A percentile compares a stretch with the other conserved stretches of the same genome.
phyloP scores from a whole-genome alignment of 1,140 invertebrate species.

The Aphaenogaster floridana region DNA sequence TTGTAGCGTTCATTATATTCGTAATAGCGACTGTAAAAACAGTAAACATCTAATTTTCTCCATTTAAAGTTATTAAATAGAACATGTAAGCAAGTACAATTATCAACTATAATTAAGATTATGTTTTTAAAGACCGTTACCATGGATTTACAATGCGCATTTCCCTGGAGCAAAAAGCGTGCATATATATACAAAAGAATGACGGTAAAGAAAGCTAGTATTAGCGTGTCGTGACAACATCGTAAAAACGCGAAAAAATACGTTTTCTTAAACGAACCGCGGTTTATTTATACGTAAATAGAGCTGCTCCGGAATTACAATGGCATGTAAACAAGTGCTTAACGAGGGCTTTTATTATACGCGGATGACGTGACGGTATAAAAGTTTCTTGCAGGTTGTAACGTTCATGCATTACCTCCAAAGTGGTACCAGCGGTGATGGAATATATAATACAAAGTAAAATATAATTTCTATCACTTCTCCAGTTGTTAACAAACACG shows the following conservation, averaged over 20 bases:
- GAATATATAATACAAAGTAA: conserved; percentile 13
- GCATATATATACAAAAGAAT: not conserved
- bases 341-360: conserved; percentile 65
- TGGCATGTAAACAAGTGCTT: conserved; percentile 67
- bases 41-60: conserved; percentile 22
- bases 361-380: conserved; percentile 25
- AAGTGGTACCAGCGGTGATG: not conserved
- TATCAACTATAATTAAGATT: conserved; percentile 43
- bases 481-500: not conserved
- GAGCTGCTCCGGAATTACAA: conserved; percentile 44
- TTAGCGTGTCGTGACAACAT: not conserved
- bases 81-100: conserved; percentile 16
- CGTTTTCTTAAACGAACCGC: conserved; percentile 4
- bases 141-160: not conserved
- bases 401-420: conserved; percentile 23
- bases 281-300: conserved; percentile 41
- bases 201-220: not conserved
- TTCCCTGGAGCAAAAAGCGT: not conserved
- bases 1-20: not conserved
- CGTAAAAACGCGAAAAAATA: conserved; percentile 21
- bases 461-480: conserved; percentile 11
- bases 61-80: conserved; percentile 25
- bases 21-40: not conserved
- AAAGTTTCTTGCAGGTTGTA: not conserved
- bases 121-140: conserved; percentile 1